These are phyloP conservation scores for Beroe forskalii DNA, from an alignment of 37 sponge, comb jelly and placozoan species.

Conservation along the genomic window DNA sequence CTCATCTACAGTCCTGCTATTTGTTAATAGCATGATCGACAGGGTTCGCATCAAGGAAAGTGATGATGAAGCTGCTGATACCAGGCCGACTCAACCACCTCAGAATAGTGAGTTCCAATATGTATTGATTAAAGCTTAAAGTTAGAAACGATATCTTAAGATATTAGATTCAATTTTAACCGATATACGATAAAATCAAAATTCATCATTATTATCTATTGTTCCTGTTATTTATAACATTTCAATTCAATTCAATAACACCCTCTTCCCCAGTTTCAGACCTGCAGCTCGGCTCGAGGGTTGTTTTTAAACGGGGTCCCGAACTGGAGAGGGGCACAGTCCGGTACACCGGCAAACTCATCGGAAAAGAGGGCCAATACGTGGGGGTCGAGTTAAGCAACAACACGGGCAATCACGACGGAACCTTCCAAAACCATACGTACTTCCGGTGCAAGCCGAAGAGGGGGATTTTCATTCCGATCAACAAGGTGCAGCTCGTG, in stretches of 20 bases:
- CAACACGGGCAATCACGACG: conserved; percentile 60
- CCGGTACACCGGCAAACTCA: conserved; percentile 18
- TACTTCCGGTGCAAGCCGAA: conserved; percentile 51
- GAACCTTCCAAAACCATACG: conserved; percentile 45
- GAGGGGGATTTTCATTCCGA: conserved; percentile 41
- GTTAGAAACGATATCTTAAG: too few relatives aligned
- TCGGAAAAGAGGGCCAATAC: conserved; percentile 51
- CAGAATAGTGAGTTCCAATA: conserved; percentile 12
- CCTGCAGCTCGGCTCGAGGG: neutral
- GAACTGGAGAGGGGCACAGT: conserved; percentile 50
- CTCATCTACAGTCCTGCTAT: too few relatives aligned
- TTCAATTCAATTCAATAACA: too few relatives aligned
- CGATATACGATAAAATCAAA: too few relatives aligned
- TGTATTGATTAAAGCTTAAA: too few relatives aligned
- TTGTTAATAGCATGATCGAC: too few relatives aligned
- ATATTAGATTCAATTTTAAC: too few relatives aligned
- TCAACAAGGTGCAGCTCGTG: conserved; percentile 38
- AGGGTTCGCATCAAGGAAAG: conserved; percentile 12
- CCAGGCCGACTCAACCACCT: conserved; percentile 21
- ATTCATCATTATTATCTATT: too few relatives aligned
- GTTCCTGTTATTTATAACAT: too few relatives aligned
- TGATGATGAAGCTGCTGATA: conserved; percentile 24
- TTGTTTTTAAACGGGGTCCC: conserved; percentile 23
- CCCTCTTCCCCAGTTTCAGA: conserved; percentile 15
- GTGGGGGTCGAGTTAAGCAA: conserved; percentile 26